These are phyloP conservation scores for Lasioglossum oenotherae DNA, from an alignment of 2,888 invertebrate species.

Conservation along the genomic window DNA sequence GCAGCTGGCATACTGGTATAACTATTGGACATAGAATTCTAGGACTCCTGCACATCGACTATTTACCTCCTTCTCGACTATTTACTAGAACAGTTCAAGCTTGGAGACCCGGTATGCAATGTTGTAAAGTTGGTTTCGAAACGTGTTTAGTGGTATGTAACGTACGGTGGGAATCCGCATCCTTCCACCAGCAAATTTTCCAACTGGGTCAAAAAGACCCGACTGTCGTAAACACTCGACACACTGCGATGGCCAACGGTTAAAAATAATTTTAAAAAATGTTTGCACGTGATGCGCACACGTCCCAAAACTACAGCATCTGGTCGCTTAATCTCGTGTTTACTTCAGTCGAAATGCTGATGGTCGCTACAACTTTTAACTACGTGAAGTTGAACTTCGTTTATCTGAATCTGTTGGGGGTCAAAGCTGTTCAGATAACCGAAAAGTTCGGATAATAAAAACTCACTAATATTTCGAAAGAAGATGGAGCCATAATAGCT, in stretches of 20 bases:
- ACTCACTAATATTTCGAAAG: too few relatives aligned
- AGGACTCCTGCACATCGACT: neutral
- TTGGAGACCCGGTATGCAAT: neutral
- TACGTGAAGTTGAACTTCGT: neutral
- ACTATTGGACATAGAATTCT: neutral
- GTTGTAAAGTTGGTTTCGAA: neutral
- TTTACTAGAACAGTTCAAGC: neutral
- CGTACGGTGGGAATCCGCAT: neutral
- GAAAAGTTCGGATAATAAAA: neutral
- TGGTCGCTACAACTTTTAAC: neutral
- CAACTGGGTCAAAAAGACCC: conserved; percentile 1
- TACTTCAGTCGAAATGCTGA: neutral
- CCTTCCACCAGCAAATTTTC: neutral
- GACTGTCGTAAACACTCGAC: neutral
- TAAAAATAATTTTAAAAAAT: neutral
- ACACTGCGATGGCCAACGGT: neutral
- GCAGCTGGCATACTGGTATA: neutral
- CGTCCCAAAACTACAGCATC: neutral
- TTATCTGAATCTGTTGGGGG: neutral
- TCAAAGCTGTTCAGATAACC: neutral
- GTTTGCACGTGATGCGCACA: neutral
- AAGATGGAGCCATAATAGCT: too few relatives aligned
- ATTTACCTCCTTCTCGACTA: neutral
- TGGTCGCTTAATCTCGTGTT: neutral
- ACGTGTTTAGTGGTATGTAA: neutral